Evolutionary conservation across 2,797 vertebrate genomes (phyloP).

Genomic region (Falco cherrug): DNA sequence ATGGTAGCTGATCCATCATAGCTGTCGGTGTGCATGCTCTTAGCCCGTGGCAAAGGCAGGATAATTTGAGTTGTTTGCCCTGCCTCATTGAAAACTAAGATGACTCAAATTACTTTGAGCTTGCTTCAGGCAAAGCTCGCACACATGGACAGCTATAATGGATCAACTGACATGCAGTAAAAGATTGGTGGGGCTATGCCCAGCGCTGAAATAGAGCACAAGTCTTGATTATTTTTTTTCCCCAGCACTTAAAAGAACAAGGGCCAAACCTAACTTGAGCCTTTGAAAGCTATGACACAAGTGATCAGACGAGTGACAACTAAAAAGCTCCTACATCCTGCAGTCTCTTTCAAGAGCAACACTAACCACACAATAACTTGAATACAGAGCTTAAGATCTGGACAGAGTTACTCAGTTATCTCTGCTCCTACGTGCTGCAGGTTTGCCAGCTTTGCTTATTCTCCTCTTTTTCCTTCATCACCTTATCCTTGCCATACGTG

Average conservation of each 20-base stretch:
- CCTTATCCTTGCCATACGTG: not conserved
- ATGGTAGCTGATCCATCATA: conserved; percentile 43
- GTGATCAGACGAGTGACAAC: not conserved
- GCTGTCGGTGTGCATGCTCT: not conserved
- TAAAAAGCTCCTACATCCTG: not conserved
- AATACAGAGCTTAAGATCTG: not conserved
- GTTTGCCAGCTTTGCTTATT: not conserved
- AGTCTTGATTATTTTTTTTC: not conserved
- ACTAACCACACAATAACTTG: not conserved
- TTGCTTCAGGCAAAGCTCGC: not conserved
- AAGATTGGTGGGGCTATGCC: not conserved
- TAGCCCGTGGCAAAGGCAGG: conserved; percentile 14
- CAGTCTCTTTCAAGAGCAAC: not conserved
- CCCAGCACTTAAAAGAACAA: not conserved
- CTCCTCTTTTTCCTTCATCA: not conserved
- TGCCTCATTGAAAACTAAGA: conserved; percentile 55
- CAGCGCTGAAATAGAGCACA: not conserved
- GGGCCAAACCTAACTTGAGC: not conserved
- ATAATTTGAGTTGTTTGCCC: conserved; percentile 48
- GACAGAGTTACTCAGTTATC: not conserved
- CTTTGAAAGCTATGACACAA: not conserved
- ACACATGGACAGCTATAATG: conserved; percentile 6
- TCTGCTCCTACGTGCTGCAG: not conserved
- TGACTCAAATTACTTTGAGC: conserved; percentile 50
- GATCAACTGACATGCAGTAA: not conserved